Base-by-base conservation (phyloP, 1,140 invertebrate genomes). In the Tetranychus urticae region DNA sequence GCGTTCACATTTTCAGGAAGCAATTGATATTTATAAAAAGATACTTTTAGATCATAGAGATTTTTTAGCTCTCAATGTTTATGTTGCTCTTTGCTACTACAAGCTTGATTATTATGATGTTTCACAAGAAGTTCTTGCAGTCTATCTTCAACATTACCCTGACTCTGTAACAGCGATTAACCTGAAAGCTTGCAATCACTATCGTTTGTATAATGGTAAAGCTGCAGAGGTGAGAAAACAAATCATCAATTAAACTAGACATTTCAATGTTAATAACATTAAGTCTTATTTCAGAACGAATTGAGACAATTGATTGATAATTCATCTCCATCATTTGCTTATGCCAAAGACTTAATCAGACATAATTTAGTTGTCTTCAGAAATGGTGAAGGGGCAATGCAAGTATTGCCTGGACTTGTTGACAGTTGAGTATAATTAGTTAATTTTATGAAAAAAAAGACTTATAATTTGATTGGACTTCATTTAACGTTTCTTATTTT, bases 21-120 rank as follows among this genome's bases (percentile, higher is more conserved):
- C 94, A 34, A 97, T 97, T 66, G 93, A 98, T 73, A 90, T 97
- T 66, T 99, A 99, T 70, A 99, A 98, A 73, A 80, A 88, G 64
- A 80, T 97, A 57, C 74, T 97, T 14, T 71, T 92, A 1, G 88
- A 91, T 94, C 74, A 83, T 86, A 90, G 89, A 67, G 84, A 91
- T 58, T 92, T 83, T 72, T 73, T 93, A 66, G 93, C 93, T 7
- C 72, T 98, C 54, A 96, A 97, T 74, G 89, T 97, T 8, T 98
- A 98, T 72, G 83, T 97, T 60, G 94, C 92, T 0, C 73, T 97
- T 8, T 97, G 93, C 68, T 97, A 97, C 71, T 97, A 97, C 71
- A 97, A 97, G 72, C 72, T 97, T 58, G 93, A 97, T 73, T 81
- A 80, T 68, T 80, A 80, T 68, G 79, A 80, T 70, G 75, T 78